phyloP scores from a whole-genome alignment of 2,888 invertebrate species.

The Polydesmus complanatus region DNA sequence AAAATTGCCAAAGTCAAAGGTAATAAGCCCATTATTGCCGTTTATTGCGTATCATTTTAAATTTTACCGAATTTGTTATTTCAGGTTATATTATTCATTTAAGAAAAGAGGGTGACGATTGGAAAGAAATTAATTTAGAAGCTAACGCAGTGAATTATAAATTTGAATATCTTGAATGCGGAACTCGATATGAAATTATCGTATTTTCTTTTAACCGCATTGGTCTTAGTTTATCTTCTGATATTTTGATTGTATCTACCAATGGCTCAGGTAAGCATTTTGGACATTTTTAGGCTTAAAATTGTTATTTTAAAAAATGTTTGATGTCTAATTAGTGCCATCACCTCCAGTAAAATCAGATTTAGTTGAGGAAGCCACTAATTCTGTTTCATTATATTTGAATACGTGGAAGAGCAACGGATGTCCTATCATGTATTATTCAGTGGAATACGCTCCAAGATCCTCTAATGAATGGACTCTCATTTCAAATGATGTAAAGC shows the following conservation, averaged over 20 bases:
- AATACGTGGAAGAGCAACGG: conserved; percentile 89
- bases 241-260: neutral
- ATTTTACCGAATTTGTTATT: neutral
- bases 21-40: neutral
- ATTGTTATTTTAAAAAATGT: neutral
- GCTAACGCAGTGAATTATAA: conserved; percentile 39
- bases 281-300: neutral
- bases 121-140: conserved; percentile 61
- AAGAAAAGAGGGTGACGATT: conserved; percentile 87
- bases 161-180: conserved; percentile 76
- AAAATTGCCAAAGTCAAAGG: neutral
- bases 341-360: conserved; percentile 12
- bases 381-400: conserved; percentile 73
- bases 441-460: conserved; percentile 74
- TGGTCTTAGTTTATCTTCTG: neutral
- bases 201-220: conserved; percentile 67
- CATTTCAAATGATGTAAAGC: conserved; percentile 83
- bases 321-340: conserved; percentile 10
- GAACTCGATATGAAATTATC: conserved; percentile 82
- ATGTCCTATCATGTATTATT: conserved; percentile 88
- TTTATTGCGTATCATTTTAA: neutral
- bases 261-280: conserved; percentile 1
- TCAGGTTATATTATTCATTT: conserved; percentile 74
- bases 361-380: conserved; percentile 16
- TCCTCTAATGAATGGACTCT: conserved; percentile 66